Percentiles rank a stretch among this genome's conserved stretches.
Conservation (phyloP, 2,113 vertebrate genomes). For the Callionymus lyra region DNA sequence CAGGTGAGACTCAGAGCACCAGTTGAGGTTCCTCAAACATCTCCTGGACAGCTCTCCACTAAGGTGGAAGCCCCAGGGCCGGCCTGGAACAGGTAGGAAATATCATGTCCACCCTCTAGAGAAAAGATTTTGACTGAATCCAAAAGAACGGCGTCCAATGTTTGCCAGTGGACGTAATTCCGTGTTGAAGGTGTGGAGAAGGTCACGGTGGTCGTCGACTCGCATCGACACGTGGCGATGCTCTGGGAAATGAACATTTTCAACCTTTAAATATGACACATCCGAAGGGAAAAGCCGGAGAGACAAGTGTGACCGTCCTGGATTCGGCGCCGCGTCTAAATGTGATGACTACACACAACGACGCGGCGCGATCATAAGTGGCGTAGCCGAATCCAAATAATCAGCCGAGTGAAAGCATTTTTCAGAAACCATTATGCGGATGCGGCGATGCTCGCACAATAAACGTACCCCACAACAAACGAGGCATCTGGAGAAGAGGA, state of each 20-base stretch:
- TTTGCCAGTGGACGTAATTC: too few species aligned
- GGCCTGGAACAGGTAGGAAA: too few species aligned
- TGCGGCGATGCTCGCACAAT: conserved; percentile 49
- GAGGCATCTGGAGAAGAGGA: conserved; percentile 42
- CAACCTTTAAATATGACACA: conserved; percentile 44
- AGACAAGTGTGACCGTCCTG: conserved; percentile 52
- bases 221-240: conserved; percentile 2
- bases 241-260: conserved; percentile 23
- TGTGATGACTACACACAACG: conserved; percentile 55
- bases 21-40: too few species aligned
- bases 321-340: conserved; percentile 48
- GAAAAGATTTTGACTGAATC: too few species aligned
- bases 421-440: conserved; percentile 59
- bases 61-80: too few species aligned
- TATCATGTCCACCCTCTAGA: too few species aligned
- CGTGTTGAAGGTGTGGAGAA: conserved; percentile 5
- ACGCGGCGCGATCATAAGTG: conserved; percentile 46
- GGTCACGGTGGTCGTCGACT: conserved; percentile 22
- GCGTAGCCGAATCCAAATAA: conserved; percentile 56
- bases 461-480: conserved; percentile 59
- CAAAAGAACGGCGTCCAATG: too few species aligned
- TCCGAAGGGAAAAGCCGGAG: conserved; percentile 37
- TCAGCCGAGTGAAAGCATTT: conserved; percentile 64
- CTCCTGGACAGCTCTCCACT: too few species aligned
- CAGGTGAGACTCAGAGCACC: too few species aligned